These are phyloP conservation scores for Hyperoodon ampullatus DNA, from an alignment of 2,113 vertebrate species.

Conservation along the genomic window DNA sequence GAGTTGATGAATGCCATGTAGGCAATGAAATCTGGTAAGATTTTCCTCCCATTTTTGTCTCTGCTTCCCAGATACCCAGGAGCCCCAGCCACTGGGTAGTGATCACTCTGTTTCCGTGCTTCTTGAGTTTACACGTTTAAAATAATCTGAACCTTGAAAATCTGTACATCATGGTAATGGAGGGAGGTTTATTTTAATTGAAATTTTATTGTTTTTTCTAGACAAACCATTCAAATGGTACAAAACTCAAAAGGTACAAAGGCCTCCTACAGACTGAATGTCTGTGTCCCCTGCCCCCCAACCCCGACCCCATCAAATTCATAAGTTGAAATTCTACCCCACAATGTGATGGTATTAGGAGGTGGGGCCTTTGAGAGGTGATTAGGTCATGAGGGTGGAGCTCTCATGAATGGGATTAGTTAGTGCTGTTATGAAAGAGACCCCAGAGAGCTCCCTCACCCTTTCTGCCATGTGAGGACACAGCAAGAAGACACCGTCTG, in stretches of 20 bases:
- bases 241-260: not conserved
- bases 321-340: not conserved
- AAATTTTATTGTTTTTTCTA: not conserved
- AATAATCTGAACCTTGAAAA: not conserved
- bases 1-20: not conserved
- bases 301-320: not conserved
- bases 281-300: rapidly evolving
- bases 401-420: no score
- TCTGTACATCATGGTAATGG: not conserved
- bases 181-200: not conserved
- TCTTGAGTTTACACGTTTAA: not conserved
- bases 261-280: not conserved
- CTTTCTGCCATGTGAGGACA: no score
- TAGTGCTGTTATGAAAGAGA: no score
- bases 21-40: not conserved
- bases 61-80: not conserved
- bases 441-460: no score
- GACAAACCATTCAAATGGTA: not conserved
- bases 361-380: not conserved
- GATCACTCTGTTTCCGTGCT: not conserved
- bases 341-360: not conserved
- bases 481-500: no score
- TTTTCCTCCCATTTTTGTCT: not conserved
- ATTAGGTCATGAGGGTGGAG: not conserved
- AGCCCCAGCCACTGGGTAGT: no score